A percentile compares a stretch with the other conserved stretches of the same genome.
Evolutionary conservation across 2,113 vertebrate species (phyloP).

Genomic region (Mellivora capensis): DNA sequence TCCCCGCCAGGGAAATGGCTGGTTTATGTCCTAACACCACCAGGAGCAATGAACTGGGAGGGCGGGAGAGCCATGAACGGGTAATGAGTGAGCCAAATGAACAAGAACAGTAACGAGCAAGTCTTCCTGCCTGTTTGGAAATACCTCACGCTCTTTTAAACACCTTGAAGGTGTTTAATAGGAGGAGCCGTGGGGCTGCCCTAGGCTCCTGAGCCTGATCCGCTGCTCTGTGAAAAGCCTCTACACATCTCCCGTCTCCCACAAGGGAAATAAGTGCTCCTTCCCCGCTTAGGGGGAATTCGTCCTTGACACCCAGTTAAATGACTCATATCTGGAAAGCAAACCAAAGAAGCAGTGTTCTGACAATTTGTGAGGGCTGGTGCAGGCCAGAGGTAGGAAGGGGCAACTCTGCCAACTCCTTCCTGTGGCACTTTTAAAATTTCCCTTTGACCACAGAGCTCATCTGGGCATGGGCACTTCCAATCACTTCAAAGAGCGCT

Average conservation of each 20-base stretch:
- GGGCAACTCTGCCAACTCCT: not conserved
- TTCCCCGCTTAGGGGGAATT: not conserved
- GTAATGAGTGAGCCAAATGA: not conserved
- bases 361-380: not conserved
- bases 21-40: not conserved
- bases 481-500: constrained; percentile 59
- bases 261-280: not conserved
- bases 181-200: not conserved
- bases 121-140: not conserved
- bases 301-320: not conserved
- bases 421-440: not conserved
- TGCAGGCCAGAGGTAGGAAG: not conserved
- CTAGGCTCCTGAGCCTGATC: not conserved
- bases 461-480: not conserved
- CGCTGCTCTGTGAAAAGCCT: not conserved
- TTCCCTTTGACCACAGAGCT: constrained; percentile 1
- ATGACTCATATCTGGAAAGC: not conserved
- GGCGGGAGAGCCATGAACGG: not conserved
- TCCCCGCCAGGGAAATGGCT: not conserved
- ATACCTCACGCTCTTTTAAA: not conserved
- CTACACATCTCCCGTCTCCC: not conserved
- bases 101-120: not conserved
- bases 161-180: not conserved
- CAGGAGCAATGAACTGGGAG: not conserved
- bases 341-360: not conserved